Conservation (phyloP, 2,797 vertebrate species). For the Acipenser transmontanus region DNA sequence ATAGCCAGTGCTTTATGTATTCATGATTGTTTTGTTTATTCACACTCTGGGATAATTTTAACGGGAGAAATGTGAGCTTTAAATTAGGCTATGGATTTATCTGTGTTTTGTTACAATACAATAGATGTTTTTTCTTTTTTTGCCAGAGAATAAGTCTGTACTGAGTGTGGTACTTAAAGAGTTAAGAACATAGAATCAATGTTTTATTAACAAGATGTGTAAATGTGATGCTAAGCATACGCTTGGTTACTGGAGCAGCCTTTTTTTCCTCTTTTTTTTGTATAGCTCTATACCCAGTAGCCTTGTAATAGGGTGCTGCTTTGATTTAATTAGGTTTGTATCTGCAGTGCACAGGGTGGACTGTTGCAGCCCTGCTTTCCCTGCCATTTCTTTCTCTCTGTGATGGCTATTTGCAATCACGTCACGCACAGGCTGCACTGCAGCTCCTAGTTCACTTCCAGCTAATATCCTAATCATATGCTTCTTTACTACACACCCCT, state of each 20-base stretch:
- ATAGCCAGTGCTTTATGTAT: too few relatives aligned
- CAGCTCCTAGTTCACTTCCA: constrained; percentile 25
- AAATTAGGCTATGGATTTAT: too few relatives aligned
- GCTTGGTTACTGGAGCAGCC: not conserved
- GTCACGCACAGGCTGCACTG: constrained; percentile 31
- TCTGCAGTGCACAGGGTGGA: not conserved
- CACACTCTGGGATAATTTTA: too few relatives aligned
- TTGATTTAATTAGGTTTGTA: constrained; percentile 7
- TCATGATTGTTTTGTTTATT: too few relatives aligned
- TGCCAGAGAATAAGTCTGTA: not conserved
- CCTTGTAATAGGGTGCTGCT: not conserved
- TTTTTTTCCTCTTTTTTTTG: not conserved
- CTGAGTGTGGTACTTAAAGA: not conserved
- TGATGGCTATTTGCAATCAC: constrained; percentile 24
- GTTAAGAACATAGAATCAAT: not conserved
- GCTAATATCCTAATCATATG: constrained; percentile 32
- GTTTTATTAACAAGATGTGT: not conserved
- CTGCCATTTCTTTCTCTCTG: not conserved
- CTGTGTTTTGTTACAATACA: too few relatives aligned
- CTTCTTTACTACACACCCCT: not conserved
- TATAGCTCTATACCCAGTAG: not conserved
- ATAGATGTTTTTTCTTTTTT: too few relatives aligned
- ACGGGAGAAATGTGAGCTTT: too few relatives aligned
- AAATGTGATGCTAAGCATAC: not conserved
- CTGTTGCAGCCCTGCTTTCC: not conserved